Evolutionary conservation across 1,140 invertebrate species (phyloP), one percentile per base, ranked within the genome.

Genomic region (Parapsyche elsis): DNA sequence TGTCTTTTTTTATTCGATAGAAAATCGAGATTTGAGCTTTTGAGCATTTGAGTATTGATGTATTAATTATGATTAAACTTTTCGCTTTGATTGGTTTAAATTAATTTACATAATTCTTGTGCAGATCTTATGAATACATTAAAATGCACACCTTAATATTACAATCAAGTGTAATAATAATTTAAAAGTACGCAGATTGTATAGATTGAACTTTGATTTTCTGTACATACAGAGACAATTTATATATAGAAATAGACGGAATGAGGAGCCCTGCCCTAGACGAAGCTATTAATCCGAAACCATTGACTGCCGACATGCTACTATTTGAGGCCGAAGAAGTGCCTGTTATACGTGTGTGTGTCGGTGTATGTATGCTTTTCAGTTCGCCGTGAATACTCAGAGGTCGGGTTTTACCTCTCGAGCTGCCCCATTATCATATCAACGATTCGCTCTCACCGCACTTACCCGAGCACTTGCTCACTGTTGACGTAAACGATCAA

Each of bases 261-360:
- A 38, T 38, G 30, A 38, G 30, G 30, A 38, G 30, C 30, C 30
- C 30, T 38, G 30, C 30, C 7, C 30, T 38, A 38, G 30, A 38
- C 30, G 30, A 4, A 57, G 53, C 53, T 38, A 73, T 79, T 61
- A 79, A 79, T 79, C 78, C 78, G 14, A 73, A 10, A n/a, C 53
- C 57, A 74, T 74, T 74, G 70, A 74, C 78, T 45, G 26, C 71
- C 53, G 61, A 75, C 70, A 80, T 74, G 78, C 78, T 71, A 80
- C 49, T 75, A 30, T 21, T 45, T 64, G 67, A 71, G 16, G 44
- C 70, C 9, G 30, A 67, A 19, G 23, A 19, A 24, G 30, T 67
- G 12, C 19, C 64, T 67, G 64, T 21, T n/a, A 19, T 23, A 61
- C 24, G 59, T 14, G n/a, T n/a, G n/a, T n/a, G n/a, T n/a, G n/a